Evolutionary conservation across 2,888 invertebrate species (phyloP), one percentile per base, ranked within the genome.

Genomic region (Melieria picta): DNA sequence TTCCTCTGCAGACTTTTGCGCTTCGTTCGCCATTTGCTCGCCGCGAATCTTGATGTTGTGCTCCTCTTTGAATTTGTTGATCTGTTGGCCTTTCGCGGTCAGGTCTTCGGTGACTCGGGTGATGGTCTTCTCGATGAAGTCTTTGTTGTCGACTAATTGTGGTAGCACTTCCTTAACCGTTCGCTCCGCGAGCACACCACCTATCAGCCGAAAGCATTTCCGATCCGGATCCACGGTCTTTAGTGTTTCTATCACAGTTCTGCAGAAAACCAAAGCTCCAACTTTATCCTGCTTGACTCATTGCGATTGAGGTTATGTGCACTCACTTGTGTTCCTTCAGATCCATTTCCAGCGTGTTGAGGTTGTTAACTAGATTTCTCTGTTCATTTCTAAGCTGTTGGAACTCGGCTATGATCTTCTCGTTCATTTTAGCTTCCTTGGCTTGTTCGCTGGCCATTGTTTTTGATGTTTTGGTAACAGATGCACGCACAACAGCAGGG

Each of bases 201-300:
- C 98, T 76, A 98, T 92, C 89, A 98, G 91, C 81, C 97, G 91
- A 87, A 94, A 98, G 87, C 98, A 98, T 86, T 94, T 96, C 78
- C 97, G 91, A 67, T 91, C 90, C 11, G 90, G 91, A 82, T 95
- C 94, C 42, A 97, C 94, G 72, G 92, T 93, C 84, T 94, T 92
- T 74, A 99, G 88, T 11, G 97, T 96, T 82, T 97, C 97, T 79
- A 97, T 94, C 71, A 99, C 98, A 86, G 98, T 92, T 86, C 98
- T 98, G 87, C 46, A 58, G 30, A 43, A 65, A 16, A 48, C 58
- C 16, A 62, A 61, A 42, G 7, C 58, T 13, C 16, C 16, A n/a
- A 7, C 2, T 56, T 56, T 7, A 56, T 50, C 50, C 55, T 30
- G 58, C 30, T 57, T 46, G n/a, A 60, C 50, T 58, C 7, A 62